Evolutionary conservation across 1,140 invertebrate genomes (phyloP).

Genomic region (Tribolium madens): DNA sequence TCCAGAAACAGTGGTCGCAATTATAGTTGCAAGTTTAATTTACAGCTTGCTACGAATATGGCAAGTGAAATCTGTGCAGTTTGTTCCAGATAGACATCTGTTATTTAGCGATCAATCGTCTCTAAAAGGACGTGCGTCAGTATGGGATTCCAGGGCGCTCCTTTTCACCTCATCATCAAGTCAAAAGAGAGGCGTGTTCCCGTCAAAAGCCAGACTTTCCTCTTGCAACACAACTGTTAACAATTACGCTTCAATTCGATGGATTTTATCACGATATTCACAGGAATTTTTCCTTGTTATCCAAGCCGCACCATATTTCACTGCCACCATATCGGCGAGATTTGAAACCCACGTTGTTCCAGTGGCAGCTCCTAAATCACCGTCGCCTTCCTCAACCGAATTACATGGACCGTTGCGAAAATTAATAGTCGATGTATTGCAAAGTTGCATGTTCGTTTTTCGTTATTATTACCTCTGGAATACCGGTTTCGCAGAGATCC

Average conservation of each 20-base stretch:
- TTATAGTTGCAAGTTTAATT: constrained; percentile 40
- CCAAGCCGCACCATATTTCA: not conserved
- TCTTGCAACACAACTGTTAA: not conserved
- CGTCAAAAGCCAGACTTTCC: not conserved
- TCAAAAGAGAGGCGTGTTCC: constrained; percentile 1
- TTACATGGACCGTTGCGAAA: not conserved
- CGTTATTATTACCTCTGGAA: not conserved
- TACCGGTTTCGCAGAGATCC: constrained; percentile 14
- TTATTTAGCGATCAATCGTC: constrained; percentile 38
- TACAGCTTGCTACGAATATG: constrained; percentile 40
- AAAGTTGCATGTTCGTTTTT: not conserved
- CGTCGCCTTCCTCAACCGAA: not conserved
- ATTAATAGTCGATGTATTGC: constrained; percentile 18
- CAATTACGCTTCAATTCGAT: constrained; percentile 2
- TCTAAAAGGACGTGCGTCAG: constrained; percentile 22
- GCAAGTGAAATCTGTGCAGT: constrained; percentile 44
- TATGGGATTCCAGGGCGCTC: constrained; percentile 20
- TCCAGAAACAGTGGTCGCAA: constrained; percentile 29
- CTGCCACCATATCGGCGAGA: constrained; percentile 8
- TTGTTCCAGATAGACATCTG: constrained; percentile 48
- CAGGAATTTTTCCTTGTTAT: constrained; percentile 26
- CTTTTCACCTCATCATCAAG: constrained; percentile 3
- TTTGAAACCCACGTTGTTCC: constrained; percentile 2
- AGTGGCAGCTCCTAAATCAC: constrained; percentile 4
- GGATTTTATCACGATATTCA: not conserved